Percentiles rank a stretch among this genome's conserved stretches.
Evolutionary conservation across 2,113 vertebrate species (phyloP).

Genomic region (Callocephalon fimbriatum): DNA sequence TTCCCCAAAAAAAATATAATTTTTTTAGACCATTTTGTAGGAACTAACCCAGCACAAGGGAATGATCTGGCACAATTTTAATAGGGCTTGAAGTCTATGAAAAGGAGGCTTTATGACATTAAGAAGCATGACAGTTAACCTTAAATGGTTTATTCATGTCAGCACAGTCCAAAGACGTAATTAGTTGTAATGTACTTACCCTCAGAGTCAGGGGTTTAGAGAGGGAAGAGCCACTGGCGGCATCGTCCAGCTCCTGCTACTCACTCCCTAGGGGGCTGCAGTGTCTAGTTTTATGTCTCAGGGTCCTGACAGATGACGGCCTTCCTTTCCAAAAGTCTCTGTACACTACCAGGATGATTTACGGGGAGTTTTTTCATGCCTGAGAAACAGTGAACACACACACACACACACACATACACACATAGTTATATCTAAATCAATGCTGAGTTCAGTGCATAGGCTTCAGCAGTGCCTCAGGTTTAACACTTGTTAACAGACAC

Average conservation of each 20-base stretch:
- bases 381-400: background rate
- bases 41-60: background rate
- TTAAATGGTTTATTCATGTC: slow-evolving; percentile 39
- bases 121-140: slow-evolving; percentile 51
- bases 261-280: background rate
- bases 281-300: background rate
- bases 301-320: background rate
- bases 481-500: background rate
- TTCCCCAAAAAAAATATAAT: background rate
- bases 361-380: background rate
- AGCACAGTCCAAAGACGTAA: slow-evolving; percentile 28
- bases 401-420: no score
- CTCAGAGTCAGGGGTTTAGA: background rate
- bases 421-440: background rate
- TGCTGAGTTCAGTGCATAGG: background rate
- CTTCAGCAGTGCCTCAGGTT: background rate
- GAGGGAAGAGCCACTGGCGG: background rate
- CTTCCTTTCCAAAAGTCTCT: background rate
- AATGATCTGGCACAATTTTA: slow-evolving; percentile 21
- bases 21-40: background rate
- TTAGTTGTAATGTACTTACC: slow-evolving; percentile 39
- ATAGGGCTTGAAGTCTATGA: slow-evolving; percentile 38
- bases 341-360: background rate
- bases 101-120: slow-evolving; percentile 20
- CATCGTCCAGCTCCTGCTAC: background rate